Base-by-base conservation (phyloP, 2,888 invertebrate genomes). In the Lacanobia wlatinum region DNA sequence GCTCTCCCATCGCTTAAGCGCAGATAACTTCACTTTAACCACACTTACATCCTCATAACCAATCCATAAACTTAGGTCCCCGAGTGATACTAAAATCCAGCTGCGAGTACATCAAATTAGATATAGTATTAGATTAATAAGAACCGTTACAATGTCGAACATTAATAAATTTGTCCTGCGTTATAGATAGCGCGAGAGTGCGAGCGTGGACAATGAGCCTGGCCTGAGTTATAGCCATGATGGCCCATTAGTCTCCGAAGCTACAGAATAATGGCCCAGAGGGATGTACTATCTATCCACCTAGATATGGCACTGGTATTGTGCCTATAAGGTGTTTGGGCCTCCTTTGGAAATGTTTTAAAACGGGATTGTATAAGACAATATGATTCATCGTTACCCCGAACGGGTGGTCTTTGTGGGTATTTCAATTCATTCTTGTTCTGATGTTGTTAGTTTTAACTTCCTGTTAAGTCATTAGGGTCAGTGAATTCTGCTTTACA, bases 161-260 rank as follows among this genome's bases (percentile, higher is more conserved):
- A 93, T 93, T 94, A 95, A 95, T 96, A 96, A 96, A 96, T 96
- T 96, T 96, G 96, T 96, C 96, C 91, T 91, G 89, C 89, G 90
- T 91, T 93, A 93, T 91, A 94, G 96, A 95, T 95, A 95, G 94
- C 89, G 91, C 93, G 90, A 91, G 91, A 93, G 94, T 93, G 93
- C 91, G 93, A 93, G 91, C 91, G 88, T 89, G 93, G 94, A 96
- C 96, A 96, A 96, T 96, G 94, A 95, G 93, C 90, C 86, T 85
- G 89, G 89, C 85, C 90, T 95, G 95, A 96, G 90, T 95, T 96
- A 96, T 95, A 86, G 92, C 90, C 75, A 85, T 90, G 93, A 93
- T 92, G 90, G 92, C 85, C 94, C 95, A 96, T 96, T 96, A 96
- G 94, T 96, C 95, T 94, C 90, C 89, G 92, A 92, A 92, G 94